These are phyloP conservation scores for Coptodon rendalli DNA, from an alignment of 2,113 vertebrate species.

Conservation along the genomic window DNA sequence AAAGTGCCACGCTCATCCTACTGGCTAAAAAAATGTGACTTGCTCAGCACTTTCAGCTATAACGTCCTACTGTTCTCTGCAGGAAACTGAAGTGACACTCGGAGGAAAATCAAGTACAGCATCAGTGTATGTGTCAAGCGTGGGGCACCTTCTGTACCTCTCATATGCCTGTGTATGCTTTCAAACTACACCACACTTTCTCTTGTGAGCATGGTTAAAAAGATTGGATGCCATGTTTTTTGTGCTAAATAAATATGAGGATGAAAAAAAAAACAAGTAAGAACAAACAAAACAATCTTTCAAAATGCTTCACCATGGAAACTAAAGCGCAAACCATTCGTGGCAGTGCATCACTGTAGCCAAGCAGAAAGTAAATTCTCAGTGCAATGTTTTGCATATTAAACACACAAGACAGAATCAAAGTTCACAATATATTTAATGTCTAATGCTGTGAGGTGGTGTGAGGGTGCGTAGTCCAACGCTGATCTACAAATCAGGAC, in stretches of 20 bases:
- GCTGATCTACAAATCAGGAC: neutral
- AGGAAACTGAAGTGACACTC: neutral
- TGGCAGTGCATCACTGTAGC: neutral
- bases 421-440: neutral
- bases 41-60: conserved; percentile 13
- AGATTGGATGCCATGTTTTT: neutral
- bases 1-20: neutral
- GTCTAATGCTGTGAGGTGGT: neutral
- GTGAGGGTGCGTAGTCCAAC: neutral
- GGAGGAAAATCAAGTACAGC: neutral
- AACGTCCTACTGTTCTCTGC: conserved; percentile 7
- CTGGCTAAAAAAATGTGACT: neutral
- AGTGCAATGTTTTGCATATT: neutral
- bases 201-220: neutral
- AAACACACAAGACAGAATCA: neutral
- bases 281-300: neutral
- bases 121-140: neutral
- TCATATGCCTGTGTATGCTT: neutral
- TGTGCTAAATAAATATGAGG: neutral
- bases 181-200: accelerated
- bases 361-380: neutral
- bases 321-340: neutral
- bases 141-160: neutral
- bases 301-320: neutral
- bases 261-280: neutral